phyloP scores from a whole-genome alignment of 2,888 invertebrate genomes.

The Cataglyphis cursor region DNA sequence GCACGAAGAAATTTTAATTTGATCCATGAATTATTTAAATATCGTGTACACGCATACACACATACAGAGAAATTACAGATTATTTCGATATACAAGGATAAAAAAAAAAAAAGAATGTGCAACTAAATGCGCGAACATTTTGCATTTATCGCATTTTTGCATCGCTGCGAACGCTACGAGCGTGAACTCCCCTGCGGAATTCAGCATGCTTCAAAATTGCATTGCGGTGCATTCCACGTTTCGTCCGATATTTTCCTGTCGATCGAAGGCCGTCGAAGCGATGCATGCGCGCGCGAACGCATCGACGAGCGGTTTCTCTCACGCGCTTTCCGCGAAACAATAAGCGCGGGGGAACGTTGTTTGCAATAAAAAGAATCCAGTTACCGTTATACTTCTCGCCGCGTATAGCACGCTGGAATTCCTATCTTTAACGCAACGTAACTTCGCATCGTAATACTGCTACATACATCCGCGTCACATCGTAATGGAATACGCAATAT shows the following conservation, averaged over 20 bases:
- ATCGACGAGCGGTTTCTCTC: conserved; percentile 39
- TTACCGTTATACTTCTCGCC: conserved; percentile 66
- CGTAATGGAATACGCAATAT: conserved; percentile 68
- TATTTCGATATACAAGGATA: background rate
- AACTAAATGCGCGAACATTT: conserved; percentile 38
- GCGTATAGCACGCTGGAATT: conserved; percentile 63
- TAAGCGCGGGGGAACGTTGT: conserved; percentile 38
- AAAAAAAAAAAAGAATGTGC: conserved; percentile 29
- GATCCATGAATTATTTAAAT: conserved; percentile 31
- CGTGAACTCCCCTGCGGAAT: conserved; percentile 19
- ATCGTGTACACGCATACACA: background rate
- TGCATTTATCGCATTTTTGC: conserved; percentile 45
- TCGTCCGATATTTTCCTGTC: conserved; percentile 33
- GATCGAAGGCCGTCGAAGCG: conserved; percentile 29
- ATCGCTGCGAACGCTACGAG: conserved; percentile 2
- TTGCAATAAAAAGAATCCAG: conserved; percentile 50
- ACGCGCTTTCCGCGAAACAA: conserved; percentile 60
- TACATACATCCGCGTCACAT: conserved; percentile 48
- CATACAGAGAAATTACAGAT: background rate
- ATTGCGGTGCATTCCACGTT: conserved; percentile 33
- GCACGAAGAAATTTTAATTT: background rate
- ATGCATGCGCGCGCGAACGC: conserved; percentile 30
- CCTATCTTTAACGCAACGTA: conserved; percentile 53
- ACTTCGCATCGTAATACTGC: conserved; percentile 32
- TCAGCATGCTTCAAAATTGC: conserved; percentile 42